Evolutionary conservation across 2,888 invertebrate species (phyloP).

Genomic region (Agrypnus murinus): DNA sequence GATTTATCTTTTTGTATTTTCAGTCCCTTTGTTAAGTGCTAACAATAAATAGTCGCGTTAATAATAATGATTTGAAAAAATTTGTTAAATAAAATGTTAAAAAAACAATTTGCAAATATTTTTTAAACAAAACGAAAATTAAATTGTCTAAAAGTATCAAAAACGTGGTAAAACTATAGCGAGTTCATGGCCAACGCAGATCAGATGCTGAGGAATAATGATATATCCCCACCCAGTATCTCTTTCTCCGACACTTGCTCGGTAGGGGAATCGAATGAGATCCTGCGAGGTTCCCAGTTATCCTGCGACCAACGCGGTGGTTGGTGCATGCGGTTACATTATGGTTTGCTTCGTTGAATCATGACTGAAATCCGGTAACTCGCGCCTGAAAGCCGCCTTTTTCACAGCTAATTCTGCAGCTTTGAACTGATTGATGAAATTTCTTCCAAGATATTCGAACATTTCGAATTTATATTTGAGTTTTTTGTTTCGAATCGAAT

Average conservation of each 20-base stretch:
- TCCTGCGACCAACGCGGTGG: conserved; percentile 49
- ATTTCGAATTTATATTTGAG: not conserved
- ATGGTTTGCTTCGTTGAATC: conserved; percentile 33
- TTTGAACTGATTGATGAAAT: not conserved
- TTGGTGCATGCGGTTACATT: conserved; percentile 18
- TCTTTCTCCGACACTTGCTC: conserved; percentile 61
- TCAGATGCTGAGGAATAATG: conserved; percentile 69
- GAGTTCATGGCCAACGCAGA: conserved; percentile 65
- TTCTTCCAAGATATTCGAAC: not conserved
- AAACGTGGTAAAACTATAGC: conserved; percentile 35
- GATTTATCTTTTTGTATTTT: too few relatives aligned
- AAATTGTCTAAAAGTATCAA: too few relatives aligned
- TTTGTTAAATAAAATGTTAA: too few relatives aligned
- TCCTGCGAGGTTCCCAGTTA: conserved; percentile 65
- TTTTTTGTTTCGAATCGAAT: too few relatives aligned
- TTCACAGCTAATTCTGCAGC: not conserved
- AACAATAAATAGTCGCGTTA: too few relatives aligned
- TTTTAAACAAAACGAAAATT: too few relatives aligned
- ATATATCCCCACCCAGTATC: conserved; percentile 63
- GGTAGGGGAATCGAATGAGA: conserved; percentile 64
- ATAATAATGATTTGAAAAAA: too few relatives aligned
- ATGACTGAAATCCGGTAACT: conserved; percentile 44
- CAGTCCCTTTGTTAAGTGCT: too few relatives aligned
- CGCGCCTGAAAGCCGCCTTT: conserved; percentile 27
- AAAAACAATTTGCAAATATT: too few relatives aligned